These are phyloP conservation scores for Drosophila mauritiana DNA, from an alignment of 1,140 invertebrate genomes.

Conservation along the genomic window DNA sequence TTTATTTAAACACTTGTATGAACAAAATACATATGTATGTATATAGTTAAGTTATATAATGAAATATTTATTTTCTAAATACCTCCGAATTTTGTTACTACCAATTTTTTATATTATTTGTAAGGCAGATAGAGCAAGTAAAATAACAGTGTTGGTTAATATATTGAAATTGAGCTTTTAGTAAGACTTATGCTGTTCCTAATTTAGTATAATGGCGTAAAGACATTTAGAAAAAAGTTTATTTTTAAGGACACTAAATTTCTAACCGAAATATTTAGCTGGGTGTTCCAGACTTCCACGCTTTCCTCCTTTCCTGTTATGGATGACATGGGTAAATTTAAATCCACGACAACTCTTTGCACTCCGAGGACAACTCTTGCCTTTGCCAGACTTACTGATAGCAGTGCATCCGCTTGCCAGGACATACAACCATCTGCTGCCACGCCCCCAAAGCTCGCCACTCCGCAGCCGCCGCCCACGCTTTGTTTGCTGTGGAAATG, in stretches of 20 bases:
- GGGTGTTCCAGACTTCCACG: no score
- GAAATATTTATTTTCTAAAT: no score
- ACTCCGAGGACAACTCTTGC: constrained; percentile 38
- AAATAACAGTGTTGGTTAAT: no score
- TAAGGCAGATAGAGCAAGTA: no score
- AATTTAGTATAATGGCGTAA: no score
- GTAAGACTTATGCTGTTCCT: neutral
- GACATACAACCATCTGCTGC: constrained; percentile 49
- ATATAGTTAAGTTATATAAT: no score
- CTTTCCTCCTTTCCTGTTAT: constrained; percentile 1
- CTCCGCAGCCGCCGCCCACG: neutral
- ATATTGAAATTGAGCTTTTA: neutral
- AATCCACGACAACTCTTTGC: constrained; percentile 44
- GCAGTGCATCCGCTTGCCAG: constrained; percentile 57
- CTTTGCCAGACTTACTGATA: constrained; percentile 62
- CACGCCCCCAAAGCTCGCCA: constrained; percentile 9
- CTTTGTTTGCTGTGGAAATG: constrained; percentile 65
- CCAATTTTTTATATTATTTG: no score
- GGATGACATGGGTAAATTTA: constrained; percentile 59
- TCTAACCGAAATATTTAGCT: no score
- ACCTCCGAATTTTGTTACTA: no score
- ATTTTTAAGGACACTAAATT: neutral
- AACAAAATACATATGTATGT: no score
- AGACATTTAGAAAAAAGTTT: neutral
- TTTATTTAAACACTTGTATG: no score